Evolutionary conservation across 2,797 vertebrate genomes (phyloP).

Genomic region (Parauchenoglanis ngamensis): DNA sequence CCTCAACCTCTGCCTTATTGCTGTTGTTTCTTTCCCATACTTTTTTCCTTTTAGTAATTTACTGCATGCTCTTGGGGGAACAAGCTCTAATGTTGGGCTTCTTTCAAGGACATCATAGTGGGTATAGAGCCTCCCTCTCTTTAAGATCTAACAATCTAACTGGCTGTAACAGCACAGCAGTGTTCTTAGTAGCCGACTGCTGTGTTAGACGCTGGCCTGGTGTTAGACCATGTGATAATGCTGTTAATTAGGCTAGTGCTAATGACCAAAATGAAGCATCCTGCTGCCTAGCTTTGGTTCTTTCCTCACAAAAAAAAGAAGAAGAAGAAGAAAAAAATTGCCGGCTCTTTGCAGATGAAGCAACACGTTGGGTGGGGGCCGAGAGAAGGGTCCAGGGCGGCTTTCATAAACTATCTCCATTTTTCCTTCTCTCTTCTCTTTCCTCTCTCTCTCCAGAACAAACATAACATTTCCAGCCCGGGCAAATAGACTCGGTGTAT

Average conservation of each 20-base stretch:
- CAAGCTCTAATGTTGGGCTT: conserved; percentile 58
- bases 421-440: conserved; percentile 1
- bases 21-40: conserved; percentile 66
- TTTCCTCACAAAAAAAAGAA: not conserved
- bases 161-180: conserved; percentile 27
- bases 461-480: conserved; percentile 53
- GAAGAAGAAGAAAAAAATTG: not conserved
- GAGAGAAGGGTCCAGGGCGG: not conserved
- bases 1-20: conserved; percentile 70
- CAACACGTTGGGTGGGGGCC: not conserved
- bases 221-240: conserved; percentile 30
- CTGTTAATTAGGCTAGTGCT: conserved; percentile 41
- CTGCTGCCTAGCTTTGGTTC: conserved; percentile 32
- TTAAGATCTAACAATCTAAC: conserved; percentile 50
- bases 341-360: not conserved
- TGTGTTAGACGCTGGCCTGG: conserved; percentile 26
- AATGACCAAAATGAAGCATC: conserved; percentile 46
- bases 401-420: conserved; percentile 24
- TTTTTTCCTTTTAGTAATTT: conserved; percentile 69
- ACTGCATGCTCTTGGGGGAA: conserved; percentile 67
- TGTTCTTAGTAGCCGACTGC: conserved; percentile 1
- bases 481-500: conserved; percentile 54
- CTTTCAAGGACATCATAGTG: conserved; percentile 73
- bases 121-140: conserved; percentile 54
- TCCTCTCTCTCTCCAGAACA: conserved; percentile 37